Percentiles rank a stretch among this genome's conserved stretches.
Conservation (phyloP, 2,797 vertebrate species). For the Chaetophractus vellerosus region DNA sequence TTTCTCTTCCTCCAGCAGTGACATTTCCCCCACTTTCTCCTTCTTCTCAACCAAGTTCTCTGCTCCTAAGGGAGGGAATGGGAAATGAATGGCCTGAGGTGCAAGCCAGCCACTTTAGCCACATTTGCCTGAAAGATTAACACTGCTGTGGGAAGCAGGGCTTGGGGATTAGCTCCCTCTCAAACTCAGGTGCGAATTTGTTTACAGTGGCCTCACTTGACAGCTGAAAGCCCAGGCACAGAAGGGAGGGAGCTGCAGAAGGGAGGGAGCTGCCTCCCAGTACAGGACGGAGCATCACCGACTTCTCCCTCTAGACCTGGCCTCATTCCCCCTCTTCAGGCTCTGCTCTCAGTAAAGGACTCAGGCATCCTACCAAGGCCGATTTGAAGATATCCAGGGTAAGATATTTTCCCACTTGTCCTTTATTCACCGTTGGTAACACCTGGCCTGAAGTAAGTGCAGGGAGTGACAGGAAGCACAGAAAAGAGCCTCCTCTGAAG, state of each 20-base stretch:
- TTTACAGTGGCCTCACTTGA: not conserved
- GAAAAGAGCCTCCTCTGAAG: not conserved
- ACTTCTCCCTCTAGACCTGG: not conserved
- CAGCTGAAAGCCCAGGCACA: not conserved
- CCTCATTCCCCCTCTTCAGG: not conserved
- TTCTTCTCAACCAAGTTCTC: not conserved
- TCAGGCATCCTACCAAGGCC: not conserved
- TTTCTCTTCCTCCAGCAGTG: too few relatives aligned
- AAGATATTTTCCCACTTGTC: not conserved
- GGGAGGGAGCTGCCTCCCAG: too few relatives aligned
- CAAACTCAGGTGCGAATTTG: not conserved
- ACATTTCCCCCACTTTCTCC: not conserved
- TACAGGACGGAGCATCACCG: fast-evolving
- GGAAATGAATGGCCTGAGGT: not conserved
- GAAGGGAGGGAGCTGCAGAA: not conserved
- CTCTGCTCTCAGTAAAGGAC: not conserved
- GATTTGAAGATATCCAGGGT: not conserved
- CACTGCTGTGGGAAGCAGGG: not conserved
- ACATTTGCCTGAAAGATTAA: not conserved
- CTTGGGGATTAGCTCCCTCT: not conserved
- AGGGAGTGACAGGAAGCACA: not conserved
- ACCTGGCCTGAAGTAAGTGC: not conserved
- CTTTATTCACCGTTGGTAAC: not conserved
- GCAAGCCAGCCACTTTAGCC: not conserved
- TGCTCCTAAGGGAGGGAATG: not conserved